Percentiles rank a stretch among this genome's conserved stretches.
Conservation (phyloP, 2,888 invertebrate genomes). For the Aphidius colemani region DNA sequence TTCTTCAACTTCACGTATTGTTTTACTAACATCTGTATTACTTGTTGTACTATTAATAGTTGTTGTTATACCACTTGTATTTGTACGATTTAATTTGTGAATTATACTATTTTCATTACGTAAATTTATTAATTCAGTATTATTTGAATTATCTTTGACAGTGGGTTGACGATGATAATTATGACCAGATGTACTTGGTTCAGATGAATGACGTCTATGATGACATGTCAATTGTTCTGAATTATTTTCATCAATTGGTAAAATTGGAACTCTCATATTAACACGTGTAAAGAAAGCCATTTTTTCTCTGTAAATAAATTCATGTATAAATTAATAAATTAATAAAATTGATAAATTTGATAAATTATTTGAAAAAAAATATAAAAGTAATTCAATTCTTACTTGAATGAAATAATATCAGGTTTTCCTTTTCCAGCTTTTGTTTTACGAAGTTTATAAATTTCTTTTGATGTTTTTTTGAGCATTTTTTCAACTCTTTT, state of each 20-base stretch:
- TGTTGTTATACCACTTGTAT: background rate
- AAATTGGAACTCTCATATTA: constrained; percentile 75
- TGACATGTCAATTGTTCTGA: constrained; percentile 34
- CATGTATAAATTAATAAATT: constrained; percentile 49
- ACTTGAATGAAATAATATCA: constrained; percentile 92
- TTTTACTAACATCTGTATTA: constrained; percentile 23
- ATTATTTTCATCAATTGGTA: constrained; percentile 69
- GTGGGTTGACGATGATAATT: constrained; percentile 25
- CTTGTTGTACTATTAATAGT: constrained; percentile 22
- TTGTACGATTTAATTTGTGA: constrained; percentile 14
- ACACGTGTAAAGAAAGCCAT: constrained; percentile 94
- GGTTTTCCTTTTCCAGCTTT: constrained; percentile 87
- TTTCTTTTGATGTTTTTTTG: constrained; percentile 87
- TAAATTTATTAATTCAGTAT: constrained; percentile 26
- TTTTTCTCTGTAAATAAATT: constrained; percentile 77
- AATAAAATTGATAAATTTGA: background rate
- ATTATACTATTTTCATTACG: constrained; percentile 23
- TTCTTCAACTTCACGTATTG: constrained; percentile 27
- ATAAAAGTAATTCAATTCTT: constrained; percentile 57
- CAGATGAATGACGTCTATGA: constrained; percentile 51
- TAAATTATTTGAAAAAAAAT: background rate
- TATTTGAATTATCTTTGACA: constrained; percentile 25
- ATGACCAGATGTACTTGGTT: constrained; percentile 41
- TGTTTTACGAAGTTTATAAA: constrained; percentile 86
- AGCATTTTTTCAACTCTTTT: constrained; percentile 79